Percentiles rank a stretch among this genome's conserved stretches.
phyloP scores from a whole-genome alignment of 2,113 vertebrate species.

The Thunnus thynnus region DNA sequence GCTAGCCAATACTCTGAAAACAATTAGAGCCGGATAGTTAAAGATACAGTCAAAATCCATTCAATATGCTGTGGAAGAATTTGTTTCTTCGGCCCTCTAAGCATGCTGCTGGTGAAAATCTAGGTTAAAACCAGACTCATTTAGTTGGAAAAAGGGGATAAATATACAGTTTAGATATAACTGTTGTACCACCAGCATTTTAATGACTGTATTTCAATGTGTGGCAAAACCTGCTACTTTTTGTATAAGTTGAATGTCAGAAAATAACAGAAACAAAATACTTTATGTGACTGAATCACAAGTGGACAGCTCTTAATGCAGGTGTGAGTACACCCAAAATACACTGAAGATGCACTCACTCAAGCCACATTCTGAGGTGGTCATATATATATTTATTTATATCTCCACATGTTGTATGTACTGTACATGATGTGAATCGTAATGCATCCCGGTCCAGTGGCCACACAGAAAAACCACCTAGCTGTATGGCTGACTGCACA shows the following conservation, averaged over 20 bases:
- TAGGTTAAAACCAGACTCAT: too few species aligned
- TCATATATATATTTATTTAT: background rate
- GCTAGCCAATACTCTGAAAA: slow-evolving; percentile 52
- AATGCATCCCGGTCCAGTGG: background rate
- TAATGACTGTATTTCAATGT: background rate
- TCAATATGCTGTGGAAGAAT: background rate
- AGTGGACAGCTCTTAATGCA: background rate
- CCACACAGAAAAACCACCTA: background rate
- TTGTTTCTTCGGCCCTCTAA: background rate
- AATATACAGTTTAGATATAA: too few species aligned
- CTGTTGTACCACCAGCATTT: background rate
- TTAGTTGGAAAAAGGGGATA: background rate
- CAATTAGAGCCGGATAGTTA: slow-evolving; percentile 57
- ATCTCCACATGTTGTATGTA: background rate
- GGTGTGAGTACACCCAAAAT: background rate
- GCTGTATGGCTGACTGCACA: slow-evolving; percentile 30
- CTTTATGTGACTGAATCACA: background rate
- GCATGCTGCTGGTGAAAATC: background rate
- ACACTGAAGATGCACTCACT: background rate
- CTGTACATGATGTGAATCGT: slow-evolving; percentile 7
- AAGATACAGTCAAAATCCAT: slow-evolving; percentile 17
- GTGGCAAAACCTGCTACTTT: background rate
- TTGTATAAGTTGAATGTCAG: background rate
- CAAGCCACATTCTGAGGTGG: background rate
- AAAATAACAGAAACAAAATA: background rate